A percentile compares a stretch with the other conserved stretches of the same genome.
These are phyloP conservation scores for Pocillopora damicornis DNA, from an alignment of 64 coral and sea anemone genomes.

Conservation along the genomic window DNA sequence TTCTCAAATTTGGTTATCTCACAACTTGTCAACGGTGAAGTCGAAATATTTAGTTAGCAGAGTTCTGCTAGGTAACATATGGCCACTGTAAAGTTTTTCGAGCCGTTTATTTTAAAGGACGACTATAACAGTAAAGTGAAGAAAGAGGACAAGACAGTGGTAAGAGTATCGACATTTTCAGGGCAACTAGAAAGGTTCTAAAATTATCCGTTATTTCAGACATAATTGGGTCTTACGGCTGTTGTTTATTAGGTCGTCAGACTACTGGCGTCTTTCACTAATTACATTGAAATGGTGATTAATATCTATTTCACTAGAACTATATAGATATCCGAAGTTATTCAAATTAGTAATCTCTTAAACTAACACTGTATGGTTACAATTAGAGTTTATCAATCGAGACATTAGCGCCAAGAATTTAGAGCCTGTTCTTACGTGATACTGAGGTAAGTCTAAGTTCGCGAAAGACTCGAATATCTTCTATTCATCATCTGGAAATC, in stretches of 20 bases:
- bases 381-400: slow-evolving; percentile 76
- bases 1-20: slow-evolving; percentile 39
- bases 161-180: slow-evolving; percentile 3
- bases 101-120: background rate
- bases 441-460: slow-evolving; percentile 24
- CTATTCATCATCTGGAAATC: slow-evolving; percentile 49
- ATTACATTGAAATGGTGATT: slow-evolving; percentile 86
- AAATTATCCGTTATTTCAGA: slow-evolving; percentile 28
- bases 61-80: slow-evolving; percentile 8
- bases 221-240: slow-evolving; percentile 47
- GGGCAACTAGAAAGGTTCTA: slow-evolving; percentile 2
- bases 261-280: slow-evolving; percentile 62
- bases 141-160: background rate
- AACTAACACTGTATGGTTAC: slow-evolving; percentile 65
- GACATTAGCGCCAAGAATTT: slow-evolving; percentile 74
- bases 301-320: slow-evolving; percentile 72
- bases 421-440: slow-evolving; percentile 32
- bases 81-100: background rate
- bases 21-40: slow-evolving; percentile 15
- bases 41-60: background rate
- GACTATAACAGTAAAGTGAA: slow-evolving; percentile 1
- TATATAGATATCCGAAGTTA: slow-evolving; percentile 86
- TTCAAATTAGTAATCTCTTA: slow-evolving; percentile 92
- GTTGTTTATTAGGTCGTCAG: slow-evolving; percentile 64
- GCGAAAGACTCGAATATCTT: slow-evolving; percentile 48